Evolutionary conservation across 2,797 vertebrate genomes (phyloP), one percentile per base, ranked within the genome.

Genomic region (Pogoniulus pusillus): DNA sequence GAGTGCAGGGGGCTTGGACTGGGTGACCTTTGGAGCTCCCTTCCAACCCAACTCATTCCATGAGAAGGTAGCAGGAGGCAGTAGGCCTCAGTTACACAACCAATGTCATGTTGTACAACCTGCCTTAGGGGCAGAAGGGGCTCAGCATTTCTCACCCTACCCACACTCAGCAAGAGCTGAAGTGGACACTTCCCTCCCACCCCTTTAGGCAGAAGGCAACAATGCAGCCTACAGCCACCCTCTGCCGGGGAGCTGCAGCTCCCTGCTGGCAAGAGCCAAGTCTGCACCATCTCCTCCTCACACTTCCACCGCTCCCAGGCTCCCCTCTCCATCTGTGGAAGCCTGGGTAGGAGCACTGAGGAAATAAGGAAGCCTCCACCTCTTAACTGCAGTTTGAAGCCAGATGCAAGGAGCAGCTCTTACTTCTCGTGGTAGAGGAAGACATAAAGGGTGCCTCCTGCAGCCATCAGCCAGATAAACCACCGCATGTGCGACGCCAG

Each of bases 391-490:
- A 82, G 58, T 64, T 91, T 47, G 14, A 82, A 89, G 60, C 45
- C 43, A 92, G 95, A 92, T 30, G 7, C 78, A 96, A 93, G 91
- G 85, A 74, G 77, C 54, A 76, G 88, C 57, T 95, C 98, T 98
- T 97, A 99, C 99, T 98, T 99, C 96, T 99, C 99, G 78, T 99
- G 99, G 91, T 99, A 99, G 92, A 99, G 98, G 97, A 99, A 99
- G 91, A 99, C 99, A 60, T 99, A 99, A 93, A 99, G 96, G 54
- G 98, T 99, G 95, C 99, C 99, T 71, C 98, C 99, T 74, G 98
- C 98, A 88, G 99, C 99, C 99, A 99, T 99, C 86, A 99, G 96
- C 99, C 99, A 99, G 90, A 99, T 98, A 89, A 99, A 99, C 99
- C 99, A 99, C 92, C 99, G 98, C 99, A 99, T 99, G 95, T 99